A percentile compares a stretch with the other conserved stretches of the same genome.
These are phyloP conservation scores for Paradoxurus hermaphroditus DNA, from an alignment of 2,113 vertebrate genomes.

Conservation along the genomic window DNA sequence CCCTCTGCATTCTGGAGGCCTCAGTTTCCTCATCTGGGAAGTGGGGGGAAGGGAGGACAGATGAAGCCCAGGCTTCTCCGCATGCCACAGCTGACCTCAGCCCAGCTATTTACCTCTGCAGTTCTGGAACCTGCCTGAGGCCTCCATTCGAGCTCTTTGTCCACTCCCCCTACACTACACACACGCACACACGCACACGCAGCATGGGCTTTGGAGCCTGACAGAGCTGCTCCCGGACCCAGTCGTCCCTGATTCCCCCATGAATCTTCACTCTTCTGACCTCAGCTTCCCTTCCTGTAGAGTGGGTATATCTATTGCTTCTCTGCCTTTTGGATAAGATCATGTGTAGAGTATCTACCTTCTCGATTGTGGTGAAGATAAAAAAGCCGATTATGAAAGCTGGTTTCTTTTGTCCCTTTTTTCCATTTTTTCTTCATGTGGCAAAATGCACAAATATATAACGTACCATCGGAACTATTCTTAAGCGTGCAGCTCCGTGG, in stretches of 20 bases:
- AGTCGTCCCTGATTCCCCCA: background rate
- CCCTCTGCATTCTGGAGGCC: background rate
- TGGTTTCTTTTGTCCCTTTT: background rate
- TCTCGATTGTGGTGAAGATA: background rate
- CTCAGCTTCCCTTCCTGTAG: background rate
- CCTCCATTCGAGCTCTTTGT: background rate
- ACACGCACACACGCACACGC: background rate
- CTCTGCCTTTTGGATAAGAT: background rate
- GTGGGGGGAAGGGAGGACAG: background rate
- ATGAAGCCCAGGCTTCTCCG: background rate
- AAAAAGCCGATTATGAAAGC: background rate
- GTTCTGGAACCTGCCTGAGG: background rate
- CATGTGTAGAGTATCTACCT: background rate
- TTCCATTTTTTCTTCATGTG: no score
- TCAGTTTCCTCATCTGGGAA: slow-evolving; percentile 24
- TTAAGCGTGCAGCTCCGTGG: background rate
- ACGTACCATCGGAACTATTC: background rate
- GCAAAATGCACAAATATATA: background rate
- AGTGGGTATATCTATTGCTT: background rate
- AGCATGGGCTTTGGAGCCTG: background rate
- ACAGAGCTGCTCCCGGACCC: background rate
- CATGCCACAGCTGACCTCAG: background rate
- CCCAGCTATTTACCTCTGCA: background rate
- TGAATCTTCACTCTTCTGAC: background rate
- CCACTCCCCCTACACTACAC: rapidly evolving